Evolutionary conservation across 2,888 invertebrate genomes (phyloP).

Genomic region (Thumatha senex): DNA sequence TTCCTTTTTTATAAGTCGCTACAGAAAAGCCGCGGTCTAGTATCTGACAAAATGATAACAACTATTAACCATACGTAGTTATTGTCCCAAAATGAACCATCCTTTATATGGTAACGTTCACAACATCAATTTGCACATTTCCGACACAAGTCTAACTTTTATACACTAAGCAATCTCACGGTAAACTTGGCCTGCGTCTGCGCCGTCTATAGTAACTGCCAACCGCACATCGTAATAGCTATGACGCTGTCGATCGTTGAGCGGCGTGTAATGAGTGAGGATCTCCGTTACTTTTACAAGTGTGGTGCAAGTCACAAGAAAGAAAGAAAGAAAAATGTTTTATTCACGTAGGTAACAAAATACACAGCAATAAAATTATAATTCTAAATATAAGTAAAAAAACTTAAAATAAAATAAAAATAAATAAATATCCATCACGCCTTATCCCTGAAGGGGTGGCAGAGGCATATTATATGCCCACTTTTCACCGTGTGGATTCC

Average conservation of each 20-base stretch:
- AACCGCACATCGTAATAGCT: slow-evolving; percentile 30
- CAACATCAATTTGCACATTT: not conserved
- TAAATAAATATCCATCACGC: no score
- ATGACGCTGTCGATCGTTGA: slow-evolving; percentile 38
- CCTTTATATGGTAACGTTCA: not conserved
- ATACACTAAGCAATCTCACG: slow-evolving; percentile 2
- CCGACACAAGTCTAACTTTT: not conserved
- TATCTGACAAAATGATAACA: no score
- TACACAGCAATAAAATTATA: no score
- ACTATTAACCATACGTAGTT: no score
- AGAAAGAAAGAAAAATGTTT: slow-evolving; percentile 6
- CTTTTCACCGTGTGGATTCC: no score
- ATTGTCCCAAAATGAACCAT: not conserved
- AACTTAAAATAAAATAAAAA: no score
- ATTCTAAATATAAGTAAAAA: no score
- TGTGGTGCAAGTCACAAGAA: slow-evolving; percentile 13
- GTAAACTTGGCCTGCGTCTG: not conserved
- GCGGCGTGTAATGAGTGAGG: slow-evolving; percentile 43
- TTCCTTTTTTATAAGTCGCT: no score
- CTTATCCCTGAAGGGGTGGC: no score
- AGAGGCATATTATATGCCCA: no score
- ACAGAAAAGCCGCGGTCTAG: no score
- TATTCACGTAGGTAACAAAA: no score
- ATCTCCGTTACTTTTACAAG: slow-evolving; percentile 51
- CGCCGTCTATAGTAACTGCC: slow-evolving; percentile 8